phyloP scores from a whole-genome alignment of 1,140 invertebrate genomes.

The Drosophila seguyi region DNA sequence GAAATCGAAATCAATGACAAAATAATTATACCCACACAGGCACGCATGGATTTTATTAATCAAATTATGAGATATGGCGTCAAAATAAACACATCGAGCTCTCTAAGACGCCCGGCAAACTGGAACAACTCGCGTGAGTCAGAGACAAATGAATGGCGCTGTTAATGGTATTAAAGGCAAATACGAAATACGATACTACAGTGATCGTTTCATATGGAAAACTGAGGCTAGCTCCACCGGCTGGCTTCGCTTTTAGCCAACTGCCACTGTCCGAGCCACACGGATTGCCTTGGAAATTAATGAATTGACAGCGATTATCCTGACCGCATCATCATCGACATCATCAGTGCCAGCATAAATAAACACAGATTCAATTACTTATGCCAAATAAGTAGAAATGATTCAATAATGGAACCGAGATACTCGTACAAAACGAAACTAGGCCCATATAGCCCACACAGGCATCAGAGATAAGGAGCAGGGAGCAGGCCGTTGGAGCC shows the following conservation, averaged over 20 bases:
- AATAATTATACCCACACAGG: slow-evolving; percentile 53
- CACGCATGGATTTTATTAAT: slow-evolving; percentile 56
- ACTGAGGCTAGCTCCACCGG: neutral
- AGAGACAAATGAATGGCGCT: slow-evolving; percentile 68
- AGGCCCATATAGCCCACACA: slow-evolving; percentile 41
- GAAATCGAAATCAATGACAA: slow-evolving; percentile 57
- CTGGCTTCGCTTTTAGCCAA: neutral
- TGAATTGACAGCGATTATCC: slow-evolving; percentile 76
- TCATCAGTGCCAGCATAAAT: slow-evolving; percentile 68
- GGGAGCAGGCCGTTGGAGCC: neutral
- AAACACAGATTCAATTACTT: slow-evolving; percentile 82
- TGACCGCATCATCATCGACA: slow-evolving; percentile 69
- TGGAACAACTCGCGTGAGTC: slow-evolving; percentile 60
- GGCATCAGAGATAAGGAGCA: slow-evolving; percentile 54
- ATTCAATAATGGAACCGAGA: slow-evolving; percentile 71
- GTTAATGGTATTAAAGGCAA: slow-evolving; percentile 81
- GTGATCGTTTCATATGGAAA: neutral
- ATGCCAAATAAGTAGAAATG: slow-evolving; percentile 82
- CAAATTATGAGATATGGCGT: slow-evolving; percentile 80
- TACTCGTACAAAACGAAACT: slow-evolving; percentile 57
- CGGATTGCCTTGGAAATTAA: slow-evolving; percentile 65
- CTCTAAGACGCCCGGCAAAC: slow-evolving; percentile 41
- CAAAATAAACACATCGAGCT: slow-evolving; percentile 73
- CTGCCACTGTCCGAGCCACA: slow-evolving; percentile 25
- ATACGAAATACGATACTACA: slow-evolving; percentile 54